Percentiles rank a stretch among this genome's conserved stretches.
Evolutionary conservation across 2,797 vertebrate genomes (phyloP).

Genomic region (Nyctibius grandis): DNA sequence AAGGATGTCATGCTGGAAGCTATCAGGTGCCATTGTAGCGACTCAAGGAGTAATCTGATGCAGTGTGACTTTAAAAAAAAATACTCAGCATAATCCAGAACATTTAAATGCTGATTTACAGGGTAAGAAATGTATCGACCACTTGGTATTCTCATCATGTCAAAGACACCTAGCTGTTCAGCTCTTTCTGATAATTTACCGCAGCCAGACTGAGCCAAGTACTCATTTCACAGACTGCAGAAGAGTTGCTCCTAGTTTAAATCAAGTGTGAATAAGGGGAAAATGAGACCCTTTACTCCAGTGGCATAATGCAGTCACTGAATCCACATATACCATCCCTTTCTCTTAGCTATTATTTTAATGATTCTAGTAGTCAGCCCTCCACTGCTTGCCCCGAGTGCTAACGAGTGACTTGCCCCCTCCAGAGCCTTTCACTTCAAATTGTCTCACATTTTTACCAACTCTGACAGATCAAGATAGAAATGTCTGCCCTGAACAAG

Average conservation of each 20-base stretch:
- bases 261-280: conserved; percentile 10
- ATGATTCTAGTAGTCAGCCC: not conserved
- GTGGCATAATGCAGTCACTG: not conserved
- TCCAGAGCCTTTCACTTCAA: not conserved
- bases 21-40: not conserved
- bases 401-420: not conserved
- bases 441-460: not conserved
- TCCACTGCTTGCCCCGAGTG: not conserved
- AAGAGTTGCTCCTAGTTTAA: not conserved
- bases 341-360: not conserved
- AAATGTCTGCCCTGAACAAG: not conserved
- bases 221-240: conserved; percentile 36
- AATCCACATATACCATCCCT: not conserved
- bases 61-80: not conserved
- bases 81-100: not conserved
- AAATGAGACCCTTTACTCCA: conserved; percentile 14
- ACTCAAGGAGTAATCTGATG: conserved; percentile 18
- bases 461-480: not conserved
- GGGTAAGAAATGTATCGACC: not conserved
- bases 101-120: conserved; percentile 36
- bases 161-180: conserved; percentile 2
- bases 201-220: not conserved
- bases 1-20: not conserved
- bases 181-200: conserved; percentile 40
- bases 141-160: conserved; percentile 56